phyloP scores from a whole-genome alignment of 2,888 invertebrate species.

The Plusia festucae region DNA sequence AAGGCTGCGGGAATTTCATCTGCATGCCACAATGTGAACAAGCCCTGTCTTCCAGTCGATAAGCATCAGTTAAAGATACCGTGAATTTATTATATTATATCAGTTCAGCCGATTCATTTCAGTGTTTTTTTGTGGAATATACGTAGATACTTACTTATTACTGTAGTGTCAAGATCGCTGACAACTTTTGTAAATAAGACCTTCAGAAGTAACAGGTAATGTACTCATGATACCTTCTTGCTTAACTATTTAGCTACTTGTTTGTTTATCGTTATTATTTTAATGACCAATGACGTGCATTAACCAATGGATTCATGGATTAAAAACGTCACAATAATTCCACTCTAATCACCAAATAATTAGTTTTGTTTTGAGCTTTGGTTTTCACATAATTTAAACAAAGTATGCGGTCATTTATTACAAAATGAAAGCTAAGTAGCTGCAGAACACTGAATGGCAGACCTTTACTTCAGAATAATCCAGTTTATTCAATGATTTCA shows the following conservation, averaged over 20 bases:
- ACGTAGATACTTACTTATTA: conserved; percentile 19
- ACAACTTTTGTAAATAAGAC: conserved; percentile 46
- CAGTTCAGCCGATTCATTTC: conserved; percentile 19
- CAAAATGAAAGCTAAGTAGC: not conserved
- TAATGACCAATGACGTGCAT: conserved; percentile 12
- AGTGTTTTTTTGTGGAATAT: conserved; percentile 36
- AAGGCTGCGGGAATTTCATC: conserved; percentile 31
- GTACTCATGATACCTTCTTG: conserved; percentile 31
- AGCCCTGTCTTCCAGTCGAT: conserved; percentile 20
- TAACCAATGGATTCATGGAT: conserved; percentile 9
- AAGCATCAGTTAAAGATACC: conserved; percentile 32
- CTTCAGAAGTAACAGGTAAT: conserved; percentile 60
- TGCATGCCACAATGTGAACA: conserved; percentile 29
- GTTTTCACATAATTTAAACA: not conserved
- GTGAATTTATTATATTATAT: conserved; percentile 50
- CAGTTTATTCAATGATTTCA: not conserved
- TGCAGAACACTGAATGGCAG: not conserved
- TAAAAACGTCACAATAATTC: not conserved
- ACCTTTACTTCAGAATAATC: not conserved
- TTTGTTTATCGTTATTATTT: conserved; percentile 18
- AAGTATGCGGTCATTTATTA: not conserved
- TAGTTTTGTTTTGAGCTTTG: not conserved
- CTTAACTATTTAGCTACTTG: conserved; percentile 15
- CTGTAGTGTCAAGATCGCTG: conserved; percentile 26
- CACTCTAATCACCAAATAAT: not conserved